Evolutionary conservation across 2,797 vertebrate species (phyloP).

Genomic region (Mastacembelus armatus): DNA sequence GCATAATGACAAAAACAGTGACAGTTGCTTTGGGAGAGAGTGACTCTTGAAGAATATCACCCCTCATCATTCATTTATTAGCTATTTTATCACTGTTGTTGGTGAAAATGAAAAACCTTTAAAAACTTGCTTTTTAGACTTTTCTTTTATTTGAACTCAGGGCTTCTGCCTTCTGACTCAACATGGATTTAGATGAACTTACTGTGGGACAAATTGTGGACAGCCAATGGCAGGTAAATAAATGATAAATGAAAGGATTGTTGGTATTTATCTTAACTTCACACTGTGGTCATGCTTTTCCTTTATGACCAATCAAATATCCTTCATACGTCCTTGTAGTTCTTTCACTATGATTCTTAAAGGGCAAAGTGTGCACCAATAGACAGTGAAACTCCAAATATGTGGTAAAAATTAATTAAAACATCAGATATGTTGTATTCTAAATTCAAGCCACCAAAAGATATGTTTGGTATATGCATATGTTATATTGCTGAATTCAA

Average conservation of each 20-base stretch:
- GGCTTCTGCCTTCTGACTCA: background rate
- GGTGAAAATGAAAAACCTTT: background rate
- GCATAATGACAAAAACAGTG: conserved; percentile 63
- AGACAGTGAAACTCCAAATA: too few relatives aligned
- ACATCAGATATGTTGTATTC: too few relatives aligned
- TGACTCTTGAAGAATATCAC: conserved; percentile 26
- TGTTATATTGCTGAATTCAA: background rate
- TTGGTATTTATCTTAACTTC: background rate
- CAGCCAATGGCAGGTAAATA: background rate
- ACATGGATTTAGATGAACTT: background rate
- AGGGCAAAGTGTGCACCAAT: too few relatives aligned
- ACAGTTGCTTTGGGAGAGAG: conserved; percentile 36
- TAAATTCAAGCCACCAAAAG: background rate
- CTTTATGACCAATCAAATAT: background rate
- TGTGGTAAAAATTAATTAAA: too few relatives aligned
- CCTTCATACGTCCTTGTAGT: background rate
- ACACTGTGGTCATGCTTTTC: background rate
- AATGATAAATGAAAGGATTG: background rate
- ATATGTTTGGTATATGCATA: background rate
- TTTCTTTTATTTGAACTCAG: conserved; percentile 19
- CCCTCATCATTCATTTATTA: conserved; percentile 54
- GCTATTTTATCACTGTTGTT: conserved; percentile 33
- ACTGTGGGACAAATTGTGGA: background rate
- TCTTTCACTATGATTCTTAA: too few relatives aligned
- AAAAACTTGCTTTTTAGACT: conserved; percentile 14